These are phyloP conservation scores for Imbricaverruca yamaguchii DNA, from an alignment of 2,888 invertebrate genomes.

Conservation along the genomic window DNA sequence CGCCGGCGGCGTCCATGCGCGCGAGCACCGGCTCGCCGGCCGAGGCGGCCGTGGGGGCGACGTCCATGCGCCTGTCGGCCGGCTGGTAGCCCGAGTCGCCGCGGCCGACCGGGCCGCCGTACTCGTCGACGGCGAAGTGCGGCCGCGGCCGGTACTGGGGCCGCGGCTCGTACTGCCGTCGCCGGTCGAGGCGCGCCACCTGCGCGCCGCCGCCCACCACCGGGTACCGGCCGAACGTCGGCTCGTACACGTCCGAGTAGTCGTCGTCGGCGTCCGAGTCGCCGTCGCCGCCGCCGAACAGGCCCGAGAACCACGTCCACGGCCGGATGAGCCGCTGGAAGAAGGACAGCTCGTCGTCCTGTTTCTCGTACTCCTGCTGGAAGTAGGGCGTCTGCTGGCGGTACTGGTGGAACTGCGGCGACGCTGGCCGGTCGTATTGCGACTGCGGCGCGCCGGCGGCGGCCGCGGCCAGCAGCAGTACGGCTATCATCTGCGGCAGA, in stretches of 20 bases:
- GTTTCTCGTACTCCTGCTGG: not conserved
- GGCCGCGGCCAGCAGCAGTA: not conserved
- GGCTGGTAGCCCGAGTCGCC: not conserved
- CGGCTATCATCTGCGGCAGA: not conserved
- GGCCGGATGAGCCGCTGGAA: conserved; percentile 4
- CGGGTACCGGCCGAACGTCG: not conserved
- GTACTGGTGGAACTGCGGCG: not conserved
- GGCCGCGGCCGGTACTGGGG: not conserved
- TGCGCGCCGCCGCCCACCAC: not conserved
- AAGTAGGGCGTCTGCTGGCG: not conserved
- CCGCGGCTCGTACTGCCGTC: not conserved
- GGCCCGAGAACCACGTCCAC: not conserved
- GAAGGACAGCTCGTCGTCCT: not conserved
- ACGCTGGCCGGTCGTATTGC: not conserved
- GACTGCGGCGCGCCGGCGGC: not conserved
- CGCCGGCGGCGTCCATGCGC: not conserved
- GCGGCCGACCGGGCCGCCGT: too few relatives aligned
- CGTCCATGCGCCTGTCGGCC: not conserved
- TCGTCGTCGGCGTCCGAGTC: not conserved
- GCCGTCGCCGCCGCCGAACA: not conserved
- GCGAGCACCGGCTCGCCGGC: not conserved
- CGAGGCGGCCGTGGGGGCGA: not conserved
- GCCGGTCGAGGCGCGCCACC: not conserved
- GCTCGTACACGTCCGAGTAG: not conserved
- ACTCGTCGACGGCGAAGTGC: not conserved